Evolutionary conservation across 1,140 invertebrate species (phyloP).

Genomic region (Caenorhabditis briggsae): DNA sequence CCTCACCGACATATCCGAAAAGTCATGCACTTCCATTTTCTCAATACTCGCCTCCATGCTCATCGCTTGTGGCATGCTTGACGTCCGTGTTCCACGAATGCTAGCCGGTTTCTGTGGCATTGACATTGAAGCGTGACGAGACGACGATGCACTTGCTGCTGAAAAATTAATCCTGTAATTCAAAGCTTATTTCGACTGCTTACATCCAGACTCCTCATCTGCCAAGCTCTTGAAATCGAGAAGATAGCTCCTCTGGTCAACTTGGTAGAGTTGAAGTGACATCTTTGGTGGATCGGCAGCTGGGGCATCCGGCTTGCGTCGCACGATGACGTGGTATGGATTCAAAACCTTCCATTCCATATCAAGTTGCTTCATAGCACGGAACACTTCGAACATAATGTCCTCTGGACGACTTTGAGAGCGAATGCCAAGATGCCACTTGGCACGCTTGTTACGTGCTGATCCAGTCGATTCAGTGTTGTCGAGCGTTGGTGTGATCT

Average conservation of each 20-base stretch:
- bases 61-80: slow-evolving; percentile 75
- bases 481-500: slow-evolving; percentile 48
- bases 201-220: slow-evolving; percentile 74
- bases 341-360: slow-evolving; percentile 95
- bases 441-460: slow-evolving; percentile 90
- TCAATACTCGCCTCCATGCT: slow-evolving; percentile 73
- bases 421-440: slow-evolving; percentile 97
- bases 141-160: slow-evolving; percentile 69
- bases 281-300: slow-evolving; percentile 84
- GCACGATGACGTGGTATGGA: slow-evolving; percentile 90
- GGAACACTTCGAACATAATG: slow-evolving; percentile 99
- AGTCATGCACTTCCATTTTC: slow-evolving; percentile 36
- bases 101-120: slow-evolving; percentile 72
- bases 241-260: slow-evolving; percentile 96
- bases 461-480: slow-evolving; percentile 32
- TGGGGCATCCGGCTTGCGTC: slow-evolving; percentile 83
- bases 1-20: slow-evolving; percentile 57
- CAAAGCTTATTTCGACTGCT: background rate
- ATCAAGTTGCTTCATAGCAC: slow-evolving; percentile 96
- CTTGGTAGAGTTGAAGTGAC: slow-evolving; percentile 98
- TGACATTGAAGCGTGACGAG: slow-evolving; percentile 77
- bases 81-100: slow-evolving; percentile 72
- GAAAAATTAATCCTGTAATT: background rate
- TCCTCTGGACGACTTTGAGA: slow-evolving; percentile 96
- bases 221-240: slow-evolving; percentile 92